Percentiles rank a stretch among this genome's conserved stretches.
These are phyloP conservation scores for Hoplodrina blanda DNA, from an alignment of 2,888 invertebrate species.

Conservation along the genomic window DNA sequence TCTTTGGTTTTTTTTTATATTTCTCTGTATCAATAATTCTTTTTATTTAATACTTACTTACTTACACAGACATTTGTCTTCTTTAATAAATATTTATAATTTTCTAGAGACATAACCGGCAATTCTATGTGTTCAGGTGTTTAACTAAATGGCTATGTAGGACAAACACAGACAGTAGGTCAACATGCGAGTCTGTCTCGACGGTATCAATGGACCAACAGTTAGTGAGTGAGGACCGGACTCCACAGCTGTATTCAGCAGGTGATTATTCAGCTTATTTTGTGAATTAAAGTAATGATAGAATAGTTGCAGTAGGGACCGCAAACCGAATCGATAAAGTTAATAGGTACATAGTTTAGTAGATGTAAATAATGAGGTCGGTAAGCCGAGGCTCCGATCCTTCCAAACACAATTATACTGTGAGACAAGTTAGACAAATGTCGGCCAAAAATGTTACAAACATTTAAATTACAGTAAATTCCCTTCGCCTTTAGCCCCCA, in stretches of 20 bases:
- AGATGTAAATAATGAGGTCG: slow-evolving; percentile 37
- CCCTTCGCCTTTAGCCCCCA: neutral
- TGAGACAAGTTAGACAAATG: slow-evolving; percentile 48
- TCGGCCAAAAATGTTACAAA: slow-evolving; percentile 46
- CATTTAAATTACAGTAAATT: slow-evolving; percentile 53
- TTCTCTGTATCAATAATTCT: neutral
- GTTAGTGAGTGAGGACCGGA: slow-evolving; percentile 3
- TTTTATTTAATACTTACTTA: neutral
- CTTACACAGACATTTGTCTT: neutral
- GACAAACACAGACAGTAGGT: neutral
- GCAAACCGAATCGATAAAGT: slow-evolving; percentile 19
- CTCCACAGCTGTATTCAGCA: neutral
- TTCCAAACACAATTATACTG: slow-evolving; percentile 52
- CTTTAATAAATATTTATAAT: neutral
- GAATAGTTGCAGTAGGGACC: neutral
- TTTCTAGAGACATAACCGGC: neutral
- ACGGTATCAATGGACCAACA: neutral
- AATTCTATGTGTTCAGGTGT: slow-evolving; percentile 37
- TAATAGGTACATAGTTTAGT: slow-evolving; percentile 28
- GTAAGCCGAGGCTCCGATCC: slow-evolving; percentile 40
- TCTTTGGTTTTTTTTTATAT: neutral
- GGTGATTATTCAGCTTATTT: slow-evolving; percentile 24
- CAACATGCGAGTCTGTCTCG: neutral
- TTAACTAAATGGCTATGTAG: neutral
- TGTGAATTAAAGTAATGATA: neutral